These are phyloP conservation scores for Mixornis gularis DNA, from an alignment of 2,113 vertebrate genomes.

Conservation along the genomic window DNA sequence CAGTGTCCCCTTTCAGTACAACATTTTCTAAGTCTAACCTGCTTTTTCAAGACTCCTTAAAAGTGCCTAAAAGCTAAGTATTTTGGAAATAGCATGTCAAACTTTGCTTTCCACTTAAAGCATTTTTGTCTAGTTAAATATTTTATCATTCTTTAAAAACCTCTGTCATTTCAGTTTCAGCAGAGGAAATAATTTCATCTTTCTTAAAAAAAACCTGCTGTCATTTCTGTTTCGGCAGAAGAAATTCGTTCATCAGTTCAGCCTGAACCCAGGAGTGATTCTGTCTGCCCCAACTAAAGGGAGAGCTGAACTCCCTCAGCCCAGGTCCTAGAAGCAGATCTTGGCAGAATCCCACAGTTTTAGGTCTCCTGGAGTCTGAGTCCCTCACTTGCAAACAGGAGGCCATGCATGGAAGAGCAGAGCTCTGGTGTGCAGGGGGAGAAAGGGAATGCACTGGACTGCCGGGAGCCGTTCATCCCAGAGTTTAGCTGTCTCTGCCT, in stretches of 20 bases:
- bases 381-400: background rate
- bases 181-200: background rate
- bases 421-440: background rate
- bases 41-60: background rate
- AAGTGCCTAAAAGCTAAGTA: background rate
- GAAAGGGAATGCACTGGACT: background rate
- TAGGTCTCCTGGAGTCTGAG: background rate
- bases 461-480: background rate
- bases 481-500: slow-evolving; percentile 47
- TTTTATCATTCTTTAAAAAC: background rate
- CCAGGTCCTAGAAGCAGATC: fast-evolving
- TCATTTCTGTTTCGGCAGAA: background rate
- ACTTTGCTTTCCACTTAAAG: background rate
- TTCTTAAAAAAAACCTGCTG: background rate
- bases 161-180: background rate
- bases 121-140: background rate
- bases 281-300: background rate
- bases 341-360: background rate
- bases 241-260: background rate
- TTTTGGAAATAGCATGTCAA: background rate
- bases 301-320: background rate
- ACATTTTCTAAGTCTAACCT: background rate
- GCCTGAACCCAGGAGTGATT: background rate
- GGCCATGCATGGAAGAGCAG: background rate
- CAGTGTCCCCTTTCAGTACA: background rate